Evolutionary conservation across 2,113 vertebrate species (phyloP).

Genomic region (Nothobranchius furzeri): DNA sequence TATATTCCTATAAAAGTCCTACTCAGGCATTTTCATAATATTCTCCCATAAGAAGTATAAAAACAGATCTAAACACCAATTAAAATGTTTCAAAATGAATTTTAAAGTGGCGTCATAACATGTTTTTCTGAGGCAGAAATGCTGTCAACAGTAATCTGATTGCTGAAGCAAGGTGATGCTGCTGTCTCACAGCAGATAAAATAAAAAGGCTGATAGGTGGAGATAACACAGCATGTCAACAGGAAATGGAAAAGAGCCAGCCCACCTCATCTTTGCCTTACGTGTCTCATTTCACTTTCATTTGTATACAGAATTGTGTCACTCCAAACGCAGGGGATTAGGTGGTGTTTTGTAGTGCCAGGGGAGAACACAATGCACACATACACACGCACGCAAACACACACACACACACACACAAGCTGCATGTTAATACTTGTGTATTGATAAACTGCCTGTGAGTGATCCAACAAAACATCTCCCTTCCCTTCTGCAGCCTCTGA

Average conservation of each 20-base stretch:
- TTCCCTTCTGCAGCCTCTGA: conserved; percentile 41
- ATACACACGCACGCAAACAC: not conserved
- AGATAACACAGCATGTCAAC: conserved; percentile 59
- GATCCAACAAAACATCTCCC: conserved; percentile 47
- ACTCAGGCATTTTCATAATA: too few species aligned
- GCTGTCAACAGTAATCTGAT: too few species aligned
- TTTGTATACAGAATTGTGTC: conserved; percentile 25
- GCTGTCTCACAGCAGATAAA: conserved; percentile 23
- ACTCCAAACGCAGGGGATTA: conserved; percentile 24
- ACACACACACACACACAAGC: not conserved
- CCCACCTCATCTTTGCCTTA: conserved; percentile 7
- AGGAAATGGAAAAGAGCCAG: conserved; percentile 42
- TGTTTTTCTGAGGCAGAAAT: too few species aligned
- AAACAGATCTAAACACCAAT: too few species aligned
- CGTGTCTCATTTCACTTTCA: conserved; percentile 35
- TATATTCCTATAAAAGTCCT: too few species aligned
- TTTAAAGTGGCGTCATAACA: too few species aligned
- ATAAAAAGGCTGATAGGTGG: conserved; percentile 41
- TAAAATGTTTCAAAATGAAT: too few species aligned
- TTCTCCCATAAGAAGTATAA: too few species aligned
- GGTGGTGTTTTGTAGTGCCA: not conserved
- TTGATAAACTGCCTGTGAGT: conserved; percentile 53
- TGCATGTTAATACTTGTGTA: conserved; percentile 6
- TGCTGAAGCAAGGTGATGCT: not conserved
- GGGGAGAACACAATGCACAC: not conserved